A percentile compares a stretch with the other conserved stretches of the same genome.
Evolutionary conservation across 2,888 invertebrate genomes (phyloP).

Genomic region (Orchesella flavescens): DNA sequence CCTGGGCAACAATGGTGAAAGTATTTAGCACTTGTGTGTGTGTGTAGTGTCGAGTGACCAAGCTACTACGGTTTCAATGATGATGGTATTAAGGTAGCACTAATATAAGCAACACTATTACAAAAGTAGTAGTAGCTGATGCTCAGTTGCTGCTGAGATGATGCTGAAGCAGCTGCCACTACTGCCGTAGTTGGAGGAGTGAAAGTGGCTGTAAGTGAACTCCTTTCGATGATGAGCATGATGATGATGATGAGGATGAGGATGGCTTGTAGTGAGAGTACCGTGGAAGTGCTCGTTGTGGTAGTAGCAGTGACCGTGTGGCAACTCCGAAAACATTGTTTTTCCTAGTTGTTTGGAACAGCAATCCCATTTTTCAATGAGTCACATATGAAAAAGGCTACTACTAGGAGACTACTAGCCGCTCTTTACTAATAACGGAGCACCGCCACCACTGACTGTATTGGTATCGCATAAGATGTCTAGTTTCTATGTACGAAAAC

Average conservation of each 20-base stretch:
- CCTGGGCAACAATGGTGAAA: not conserved
- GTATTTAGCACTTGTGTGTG: not conserved
- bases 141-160: conserved; percentile 11
- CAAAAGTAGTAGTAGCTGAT: not conserved
- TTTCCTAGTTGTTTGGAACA: conserved; percentile 45
- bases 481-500: not conserved
- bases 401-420: not conserved
- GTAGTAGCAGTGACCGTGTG: conserved; percentile 51
- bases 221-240: conserved; percentile 53
- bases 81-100: conserved; percentile 24
- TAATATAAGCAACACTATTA: conserved; percentile 29
- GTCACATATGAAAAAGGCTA: conserved; percentile 32
- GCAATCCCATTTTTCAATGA: conserved; percentile 61
- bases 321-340: conserved; percentile 49
- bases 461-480: conserved; percentile 3
- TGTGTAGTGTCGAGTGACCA: no score
- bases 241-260: conserved; percentile 49
- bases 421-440: conserved; percentile 3
- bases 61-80: conserved; percentile 12
- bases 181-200: conserved; percentile 9
- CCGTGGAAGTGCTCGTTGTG: conserved; percentile 23
- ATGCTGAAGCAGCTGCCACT: conserved; percentile 46
- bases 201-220: conserved; percentile 56
- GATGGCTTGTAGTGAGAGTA: conserved; percentile 16
- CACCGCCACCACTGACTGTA: not conserved